phyloP scores from a whole-genome alignment of 2,888 invertebrate species.

The Holacanthella duospinosa region DNA sequence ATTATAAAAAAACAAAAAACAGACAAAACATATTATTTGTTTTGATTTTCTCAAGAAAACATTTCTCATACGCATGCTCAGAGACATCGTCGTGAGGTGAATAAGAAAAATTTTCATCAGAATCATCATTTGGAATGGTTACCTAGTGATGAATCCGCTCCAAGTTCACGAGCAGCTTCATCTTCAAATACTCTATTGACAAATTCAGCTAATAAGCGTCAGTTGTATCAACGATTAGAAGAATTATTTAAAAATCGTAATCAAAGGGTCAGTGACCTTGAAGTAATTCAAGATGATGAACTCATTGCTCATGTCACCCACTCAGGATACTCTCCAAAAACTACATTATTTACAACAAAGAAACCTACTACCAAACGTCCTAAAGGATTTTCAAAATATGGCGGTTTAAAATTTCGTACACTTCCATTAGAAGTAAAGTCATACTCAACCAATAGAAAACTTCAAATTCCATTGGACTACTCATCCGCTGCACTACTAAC shows the following conservation, averaged over 20 bases:
- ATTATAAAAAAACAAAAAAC: no score
- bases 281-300: constrained; percentile 3
- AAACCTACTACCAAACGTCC: not conserved
- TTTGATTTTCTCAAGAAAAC: no score
- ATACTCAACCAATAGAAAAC: not conserved
- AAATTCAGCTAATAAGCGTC: no score
- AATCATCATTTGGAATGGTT: no score
- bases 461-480: not conserved
- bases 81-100: no score
- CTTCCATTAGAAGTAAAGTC: not conserved
- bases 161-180: no score
- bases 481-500: not conserved
- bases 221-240: not conserved
- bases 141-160: no score
- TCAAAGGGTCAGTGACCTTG: not conserved
- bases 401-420: not conserved
- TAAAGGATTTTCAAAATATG: not conserved
- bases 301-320: not conserved
- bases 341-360: not conserved
- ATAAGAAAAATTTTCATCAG: no score
- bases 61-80: no score
- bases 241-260: not conserved
- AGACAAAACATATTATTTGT: no score
- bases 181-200: no score
- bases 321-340: no score